Percentiles rank a stretch among this genome's conserved stretches.
Conservation (phyloP, 2,113 vertebrate species). For the Periophthalmodon schlosseri region DNA sequence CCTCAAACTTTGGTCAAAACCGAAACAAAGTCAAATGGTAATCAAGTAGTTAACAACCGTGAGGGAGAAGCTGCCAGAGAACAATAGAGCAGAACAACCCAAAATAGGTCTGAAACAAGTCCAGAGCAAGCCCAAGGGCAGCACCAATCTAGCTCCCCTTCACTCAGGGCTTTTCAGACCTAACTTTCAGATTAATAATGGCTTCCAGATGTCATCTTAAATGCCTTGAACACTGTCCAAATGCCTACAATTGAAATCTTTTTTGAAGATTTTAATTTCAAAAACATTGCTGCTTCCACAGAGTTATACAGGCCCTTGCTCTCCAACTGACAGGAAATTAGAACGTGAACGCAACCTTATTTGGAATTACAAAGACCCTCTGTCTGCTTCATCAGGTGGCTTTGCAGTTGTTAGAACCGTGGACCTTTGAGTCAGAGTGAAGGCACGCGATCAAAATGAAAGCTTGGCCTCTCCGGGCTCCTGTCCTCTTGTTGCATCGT, state of each 20-base stretch:
- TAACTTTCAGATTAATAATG: no score
- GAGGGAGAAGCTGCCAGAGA: neutral
- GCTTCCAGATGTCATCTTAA: no score
- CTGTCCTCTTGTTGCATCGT: slow-evolving; percentile 84
- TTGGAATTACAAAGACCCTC: slow-evolving; percentile 47
- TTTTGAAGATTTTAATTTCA: neutral
- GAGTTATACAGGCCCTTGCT: neutral
- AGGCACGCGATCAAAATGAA: slow-evolving; percentile 77
- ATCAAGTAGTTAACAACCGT: neutral
- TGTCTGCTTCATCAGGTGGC: slow-evolving; percentile 38
- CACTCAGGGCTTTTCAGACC: no score
- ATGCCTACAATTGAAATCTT: neutral
- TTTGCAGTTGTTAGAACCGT: slow-evolving; percentile 14
- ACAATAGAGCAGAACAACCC: no score
- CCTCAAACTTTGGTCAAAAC: neutral
- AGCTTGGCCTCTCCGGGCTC: slow-evolving; percentile 86
- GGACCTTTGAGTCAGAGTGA: slow-evolving; percentile 68
- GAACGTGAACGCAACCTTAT: slow-evolving; percentile 3
- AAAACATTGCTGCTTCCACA: neutral
- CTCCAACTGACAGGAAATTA: neutral
- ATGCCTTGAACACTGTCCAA: neutral
- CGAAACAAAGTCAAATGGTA: neutral
- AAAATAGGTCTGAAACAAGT: no score
- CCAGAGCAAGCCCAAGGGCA: no score
- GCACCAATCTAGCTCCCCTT: no score